These are phyloP conservation scores for Cacatua alba DNA, from an alignment of 2,113 vertebrate genomes.

Conservation along the genomic window DNA sequence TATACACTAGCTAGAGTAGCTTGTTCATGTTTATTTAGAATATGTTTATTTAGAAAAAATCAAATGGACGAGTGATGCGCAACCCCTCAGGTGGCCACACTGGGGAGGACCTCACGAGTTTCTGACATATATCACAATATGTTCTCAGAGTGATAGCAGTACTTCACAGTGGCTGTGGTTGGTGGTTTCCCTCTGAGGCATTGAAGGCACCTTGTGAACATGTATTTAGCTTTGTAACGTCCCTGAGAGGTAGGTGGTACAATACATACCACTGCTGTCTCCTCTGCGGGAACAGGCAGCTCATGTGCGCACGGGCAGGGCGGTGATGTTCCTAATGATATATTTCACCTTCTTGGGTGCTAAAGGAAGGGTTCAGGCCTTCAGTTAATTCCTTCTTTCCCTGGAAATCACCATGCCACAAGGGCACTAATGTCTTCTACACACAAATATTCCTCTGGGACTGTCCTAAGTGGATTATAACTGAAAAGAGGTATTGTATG, in stretches of 20 bases:
- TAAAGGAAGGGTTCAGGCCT: not conserved
- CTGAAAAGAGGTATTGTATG: not conserved
- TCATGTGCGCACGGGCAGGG: not conserved
- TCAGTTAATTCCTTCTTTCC: not conserved
- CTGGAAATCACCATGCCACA: not conserved
- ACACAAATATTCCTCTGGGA: not conserved
- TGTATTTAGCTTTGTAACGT: not conserved
- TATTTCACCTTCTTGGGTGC: not conserved
- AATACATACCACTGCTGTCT: fast-evolving
- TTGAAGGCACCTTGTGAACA: not conserved
- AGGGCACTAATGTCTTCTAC: not conserved
- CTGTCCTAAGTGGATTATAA: not conserved
- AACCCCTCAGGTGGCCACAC: fast-evolving
- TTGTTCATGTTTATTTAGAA: not conserved
- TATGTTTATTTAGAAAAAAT: not conserved
- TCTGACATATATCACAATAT: not conserved
- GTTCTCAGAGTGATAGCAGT: not conserved
- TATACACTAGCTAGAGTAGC: not conserved
- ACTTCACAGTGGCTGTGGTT: fast-evolving
- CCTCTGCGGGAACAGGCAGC: not conserved
- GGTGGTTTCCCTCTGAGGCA: not conserved
- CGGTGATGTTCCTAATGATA: not conserved
- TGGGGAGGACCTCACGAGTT: not conserved
- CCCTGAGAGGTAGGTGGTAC: not conserved
- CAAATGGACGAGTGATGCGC: not conserved